phyloP scores from a whole-genome alignment of 2,888 invertebrate species.

The Acrobasis suavella region DNA sequence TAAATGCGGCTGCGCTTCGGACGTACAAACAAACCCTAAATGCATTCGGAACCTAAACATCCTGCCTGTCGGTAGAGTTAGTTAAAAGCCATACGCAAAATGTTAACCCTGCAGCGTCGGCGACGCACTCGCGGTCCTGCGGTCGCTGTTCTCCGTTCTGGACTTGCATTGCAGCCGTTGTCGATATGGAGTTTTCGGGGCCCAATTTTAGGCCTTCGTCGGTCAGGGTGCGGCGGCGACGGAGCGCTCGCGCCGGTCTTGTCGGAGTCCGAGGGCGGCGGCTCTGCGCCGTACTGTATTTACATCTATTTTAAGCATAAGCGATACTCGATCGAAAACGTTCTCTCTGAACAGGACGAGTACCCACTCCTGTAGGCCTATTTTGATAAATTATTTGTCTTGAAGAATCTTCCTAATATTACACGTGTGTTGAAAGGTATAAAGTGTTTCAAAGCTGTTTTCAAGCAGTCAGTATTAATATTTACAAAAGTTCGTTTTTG shows the following conservation, averaged over 20 bases:
- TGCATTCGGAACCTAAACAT: slow-evolving; percentile 31
- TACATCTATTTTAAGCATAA: slow-evolving; percentile 48
- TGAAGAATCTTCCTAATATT: slow-evolving; percentile 56
- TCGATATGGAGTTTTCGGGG: slow-evolving; percentile 23
- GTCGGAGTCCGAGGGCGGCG: slow-evolving; percentile 23
- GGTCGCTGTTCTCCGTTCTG: background rate
- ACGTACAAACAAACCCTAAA: slow-evolving; percentile 36
- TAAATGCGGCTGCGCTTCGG: slow-evolving; percentile 34
- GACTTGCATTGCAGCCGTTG: slow-evolving; percentile 22
- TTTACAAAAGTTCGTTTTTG: slow-evolving; percentile 63
- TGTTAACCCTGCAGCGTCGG: slow-evolving; percentile 24
- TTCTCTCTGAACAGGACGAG: slow-evolving; percentile 42
- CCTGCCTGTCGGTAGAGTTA: slow-evolving; percentile 30
- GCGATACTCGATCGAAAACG: slow-evolving; percentile 42
- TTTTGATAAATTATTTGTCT: slow-evolving; percentile 49
- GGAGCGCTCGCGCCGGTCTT: too few relatives aligned
- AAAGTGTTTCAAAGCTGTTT: slow-evolving; percentile 71
- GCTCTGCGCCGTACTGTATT: slow-evolving; percentile 44
- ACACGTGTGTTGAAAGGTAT: slow-evolving; percentile 67
- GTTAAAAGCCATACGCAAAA: slow-evolving; percentile 31
- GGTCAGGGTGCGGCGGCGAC: slow-evolving; percentile 17
- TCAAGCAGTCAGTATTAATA: slow-evolving; percentile 55
- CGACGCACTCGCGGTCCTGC: background rate
- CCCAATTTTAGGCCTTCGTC: slow-evolving; percentile 27
- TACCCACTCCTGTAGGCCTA: slow-evolving; percentile 53